A percentile compares a stretch with the other conserved stretches of the same genome.
Evolutionary conservation across 2,113 vertebrate species (phyloP).

Genomic region (Odobenus rosmarus): DNA sequence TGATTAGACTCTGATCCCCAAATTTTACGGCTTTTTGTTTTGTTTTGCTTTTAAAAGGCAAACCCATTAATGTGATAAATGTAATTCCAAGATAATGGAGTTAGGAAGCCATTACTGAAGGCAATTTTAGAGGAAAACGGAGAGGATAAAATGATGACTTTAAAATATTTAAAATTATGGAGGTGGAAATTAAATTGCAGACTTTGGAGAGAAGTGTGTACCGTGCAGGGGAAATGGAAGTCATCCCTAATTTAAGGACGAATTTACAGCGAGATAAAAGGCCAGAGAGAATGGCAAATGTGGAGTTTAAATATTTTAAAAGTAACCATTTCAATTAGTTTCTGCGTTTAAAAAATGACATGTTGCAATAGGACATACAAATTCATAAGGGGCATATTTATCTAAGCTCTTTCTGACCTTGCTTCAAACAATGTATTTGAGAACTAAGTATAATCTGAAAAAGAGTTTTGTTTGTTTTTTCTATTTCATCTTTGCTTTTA

Average conservation of each 20-base stretch:
- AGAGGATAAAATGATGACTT: slow-evolving; percentile 66
- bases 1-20: slow-evolving; percentile 40
- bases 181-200: slow-evolving; percentile 67
- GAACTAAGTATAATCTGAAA: background rate
- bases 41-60: slow-evolving; percentile 72
- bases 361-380: too few relatives aligned
- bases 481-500: background rate
- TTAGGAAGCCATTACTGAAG: slow-evolving; percentile 77
- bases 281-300: background rate
- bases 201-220: slow-evolving; percentile 13
- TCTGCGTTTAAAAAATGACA: background rate
- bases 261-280: slow-evolving; percentile 38
- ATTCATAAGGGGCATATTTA: background rate
- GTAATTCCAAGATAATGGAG: slow-evolving; percentile 75
- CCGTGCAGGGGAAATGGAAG: slow-evolving; percentile 24
- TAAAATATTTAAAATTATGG: slow-evolving; percentile 75
- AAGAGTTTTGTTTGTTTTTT: background rate
- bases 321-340: slow-evolving; percentile 42
- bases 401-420: background rate
- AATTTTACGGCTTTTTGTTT: slow-evolving; percentile 56
- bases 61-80: slow-evolving; percentile 74
- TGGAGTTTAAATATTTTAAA: slow-evolving; percentile 45
- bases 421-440: background rate
- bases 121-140: slow-evolving; percentile 68
- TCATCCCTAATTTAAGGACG: slow-evolving; percentile 18